phyloP scores from a whole-genome alignment of 2,888 invertebrate species.

The Hartigia nigra region DNA sequence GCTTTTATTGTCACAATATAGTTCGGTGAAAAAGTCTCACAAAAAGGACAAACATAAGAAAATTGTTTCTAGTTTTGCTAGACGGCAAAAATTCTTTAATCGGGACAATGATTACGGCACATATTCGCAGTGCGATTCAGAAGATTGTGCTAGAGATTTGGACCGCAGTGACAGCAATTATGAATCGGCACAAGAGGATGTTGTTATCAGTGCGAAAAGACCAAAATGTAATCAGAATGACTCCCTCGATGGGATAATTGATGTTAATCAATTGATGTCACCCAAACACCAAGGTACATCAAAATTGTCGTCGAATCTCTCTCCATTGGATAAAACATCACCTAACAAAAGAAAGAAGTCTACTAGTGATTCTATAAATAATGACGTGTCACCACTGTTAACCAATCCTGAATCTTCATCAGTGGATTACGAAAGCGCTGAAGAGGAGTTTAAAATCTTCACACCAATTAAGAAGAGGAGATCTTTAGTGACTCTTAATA shows the following conservation, averaged over 20 bases:
- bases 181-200: neutral
- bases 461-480: slow-evolving; percentile 55
- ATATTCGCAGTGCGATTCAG: neutral
- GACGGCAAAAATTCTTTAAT: slow-evolving; percentile 40
- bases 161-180: neutral
- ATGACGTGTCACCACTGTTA: slow-evolving; percentile 10
- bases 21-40: slow-evolving; percentile 56
- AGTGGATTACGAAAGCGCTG: slow-evolving; percentile 29
- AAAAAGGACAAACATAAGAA: slow-evolving; percentile 54
- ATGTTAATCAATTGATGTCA: neutral
- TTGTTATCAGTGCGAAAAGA: neutral
- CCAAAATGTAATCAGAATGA: neutral
- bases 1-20: slow-evolving; percentile 49
- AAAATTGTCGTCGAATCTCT: neutral
- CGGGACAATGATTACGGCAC: slow-evolving; percentile 24
- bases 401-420: slow-evolving; percentile 24
- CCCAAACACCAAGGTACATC: neutral
- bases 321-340: slow-evolving; percentile 16
- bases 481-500: slow-evolving; percentile 19
- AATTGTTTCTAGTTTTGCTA: slow-evolving; percentile 39
- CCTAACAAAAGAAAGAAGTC: slow-evolving; percentile 32
- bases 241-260: neutral
- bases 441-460: slow-evolving; percentile 55
- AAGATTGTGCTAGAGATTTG: neutral
- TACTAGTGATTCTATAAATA: neutral